These are phyloP conservation scores for Sepiola atlantica DNA, from an alignment of 2,888 invertebrate species.

Conservation along the genomic window DNA sequence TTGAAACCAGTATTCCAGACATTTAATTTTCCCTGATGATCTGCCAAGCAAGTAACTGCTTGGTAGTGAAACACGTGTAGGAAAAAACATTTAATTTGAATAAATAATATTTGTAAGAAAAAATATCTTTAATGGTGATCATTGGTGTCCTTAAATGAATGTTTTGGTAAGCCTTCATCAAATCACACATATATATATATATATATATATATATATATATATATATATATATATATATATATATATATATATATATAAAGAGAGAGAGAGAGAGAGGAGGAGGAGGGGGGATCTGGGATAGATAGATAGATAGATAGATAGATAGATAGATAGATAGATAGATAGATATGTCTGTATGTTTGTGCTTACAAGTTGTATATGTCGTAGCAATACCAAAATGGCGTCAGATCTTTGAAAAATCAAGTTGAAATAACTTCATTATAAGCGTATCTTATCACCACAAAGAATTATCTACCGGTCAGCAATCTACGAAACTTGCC, in stretches of 20 bases:
- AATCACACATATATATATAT: not conserved
- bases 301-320: too few relatives aligned
- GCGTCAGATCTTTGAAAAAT: not conserved
- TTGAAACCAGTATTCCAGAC: too few relatives aligned
- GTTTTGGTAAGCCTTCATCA: not conserved
- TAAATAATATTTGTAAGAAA: too few relatives aligned
- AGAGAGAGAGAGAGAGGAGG: too few relatives aligned
- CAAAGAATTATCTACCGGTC: not conserved
- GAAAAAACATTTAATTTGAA: too few relatives aligned
- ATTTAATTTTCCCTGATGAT: too few relatives aligned
- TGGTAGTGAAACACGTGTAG: too few relatives aligned
- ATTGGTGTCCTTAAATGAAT: too few relatives aligned
- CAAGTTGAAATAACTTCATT: not conserved
- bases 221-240: not conserved
- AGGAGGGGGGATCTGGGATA: too few relatives aligned
- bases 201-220: slow-evolving; percentile 32
- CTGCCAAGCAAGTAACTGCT: too few relatives aligned
- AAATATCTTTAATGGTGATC: too few relatives aligned
- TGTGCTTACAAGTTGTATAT: not conserved
- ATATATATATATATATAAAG: too few relatives aligned
- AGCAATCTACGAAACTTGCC: not conserved
- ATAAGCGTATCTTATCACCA: slow-evolving; percentile 32
- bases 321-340: not conserved
- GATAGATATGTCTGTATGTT: not conserved
- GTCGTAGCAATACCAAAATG: not conserved